Conservation (phyloP, 1,140 invertebrate species). For the Temnothorax nylanderi region DNA sequence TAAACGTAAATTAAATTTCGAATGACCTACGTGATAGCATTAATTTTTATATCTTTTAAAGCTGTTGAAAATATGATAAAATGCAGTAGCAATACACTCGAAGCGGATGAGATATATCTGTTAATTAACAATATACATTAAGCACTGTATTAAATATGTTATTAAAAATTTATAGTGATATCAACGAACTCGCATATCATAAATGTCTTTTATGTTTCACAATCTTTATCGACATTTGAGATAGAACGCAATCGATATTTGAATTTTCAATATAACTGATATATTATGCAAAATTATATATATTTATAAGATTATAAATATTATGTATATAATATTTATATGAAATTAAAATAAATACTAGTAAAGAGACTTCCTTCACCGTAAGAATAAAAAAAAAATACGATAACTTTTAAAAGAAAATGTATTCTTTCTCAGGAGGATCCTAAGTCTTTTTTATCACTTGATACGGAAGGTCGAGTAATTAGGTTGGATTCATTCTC, state of each 20-base stretch:
- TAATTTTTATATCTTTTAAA: constrained; percentile 3
- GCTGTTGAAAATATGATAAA: not conserved
- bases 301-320: not conserved
- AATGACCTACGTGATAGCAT: not conserved
- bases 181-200: not conserved
- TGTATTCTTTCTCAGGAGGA: constrained; percentile 81
- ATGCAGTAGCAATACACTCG: not conserved
- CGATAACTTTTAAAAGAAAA: not conserved
- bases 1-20: constrained; percentile 11
- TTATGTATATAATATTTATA: not conserved
- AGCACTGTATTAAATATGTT: not conserved
- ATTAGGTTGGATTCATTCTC: constrained; percentile 93
- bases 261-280: constrained; percentile 21
- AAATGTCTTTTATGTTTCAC: constrained; percentile 2
- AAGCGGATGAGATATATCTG: not conserved
- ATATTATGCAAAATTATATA: constrained; percentile 1
- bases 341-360: constrained; percentile 7
- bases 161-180: constrained; percentile 5
- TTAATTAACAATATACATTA: constrained; percentile 20
- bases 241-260: not conserved
- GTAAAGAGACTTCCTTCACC: not conserved
- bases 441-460: constrained; percentile 89
- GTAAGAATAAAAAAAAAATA: not conserved
- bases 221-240: constrained; percentile 11
- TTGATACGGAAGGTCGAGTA: constrained; percentile 92